phyloP scores from a whole-genome alignment of 2,888 invertebrate genomes.

The Barypeithes pellucidus region DNA sequence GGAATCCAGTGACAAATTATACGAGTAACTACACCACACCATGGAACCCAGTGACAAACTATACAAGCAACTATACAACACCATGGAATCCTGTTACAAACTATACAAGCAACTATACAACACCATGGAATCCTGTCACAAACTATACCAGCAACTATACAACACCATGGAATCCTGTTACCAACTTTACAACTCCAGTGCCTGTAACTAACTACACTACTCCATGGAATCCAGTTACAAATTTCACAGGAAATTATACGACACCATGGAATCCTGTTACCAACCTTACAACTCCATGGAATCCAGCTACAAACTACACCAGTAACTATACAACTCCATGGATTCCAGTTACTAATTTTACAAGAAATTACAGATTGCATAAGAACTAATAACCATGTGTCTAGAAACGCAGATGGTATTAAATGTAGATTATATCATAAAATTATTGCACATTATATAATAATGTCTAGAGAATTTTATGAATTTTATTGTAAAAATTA shows the following conservation, averaged over 20 bases:
- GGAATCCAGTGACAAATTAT: neutral
- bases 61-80: neutral
- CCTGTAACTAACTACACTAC: neutral
- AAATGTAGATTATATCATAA: too few species aligned
- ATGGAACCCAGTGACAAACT: neutral
- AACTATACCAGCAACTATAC: neutral
- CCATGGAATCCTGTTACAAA: neutral
- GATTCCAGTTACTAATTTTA: too few species aligned
- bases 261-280: neutral
- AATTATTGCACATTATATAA: too few species aligned
- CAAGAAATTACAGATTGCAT: too few species aligned
- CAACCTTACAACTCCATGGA: neutral
- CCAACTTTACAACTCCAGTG: neutral
- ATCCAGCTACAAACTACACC: too few species aligned
- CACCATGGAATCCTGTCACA: neutral
- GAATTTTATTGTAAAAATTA: too few species aligned
- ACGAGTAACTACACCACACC: neutral
- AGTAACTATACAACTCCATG: too few species aligned
- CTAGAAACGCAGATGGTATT: too few species aligned
- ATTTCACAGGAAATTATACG: neutral
- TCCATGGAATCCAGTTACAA: neutral
- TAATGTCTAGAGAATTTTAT: too few species aligned
- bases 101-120: neutral
- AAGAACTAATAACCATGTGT: too few species aligned
- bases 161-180: neutral